phyloP scores from a whole-genome alignment of 2,888 invertebrate genomes.

The Rhaphigaster nebulosa region DNA sequence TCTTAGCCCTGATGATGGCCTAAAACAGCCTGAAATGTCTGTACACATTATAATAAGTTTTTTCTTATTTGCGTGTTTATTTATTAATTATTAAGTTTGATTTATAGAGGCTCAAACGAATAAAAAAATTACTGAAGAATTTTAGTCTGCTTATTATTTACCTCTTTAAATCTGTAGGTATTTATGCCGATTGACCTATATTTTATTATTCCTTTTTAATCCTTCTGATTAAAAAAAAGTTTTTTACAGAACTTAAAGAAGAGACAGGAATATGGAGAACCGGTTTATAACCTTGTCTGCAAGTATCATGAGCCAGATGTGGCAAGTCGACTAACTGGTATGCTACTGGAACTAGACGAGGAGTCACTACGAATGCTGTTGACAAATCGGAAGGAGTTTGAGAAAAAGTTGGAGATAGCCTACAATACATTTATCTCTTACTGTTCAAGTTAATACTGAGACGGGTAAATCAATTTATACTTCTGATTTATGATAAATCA shows the following conservation, averaged over 20 bases:
- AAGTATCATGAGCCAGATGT: conserved; percentile 59
- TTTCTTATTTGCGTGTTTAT: too few species aligned
- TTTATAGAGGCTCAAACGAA: not conserved
- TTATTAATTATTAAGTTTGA: too few species aligned
- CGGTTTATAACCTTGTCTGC: conserved; percentile 61
- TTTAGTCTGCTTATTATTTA: too few species aligned
- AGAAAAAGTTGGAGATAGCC: conserved; percentile 62
- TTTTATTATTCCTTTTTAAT: too few species aligned
- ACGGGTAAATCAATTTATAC: not conserved
- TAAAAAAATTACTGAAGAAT: too few species aligned
- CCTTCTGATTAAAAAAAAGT: not conserved
- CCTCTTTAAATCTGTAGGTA: too few species aligned
- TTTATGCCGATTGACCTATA: too few species aligned
- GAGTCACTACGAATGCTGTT: conserved; percentile 59
- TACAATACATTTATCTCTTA: conserved; percentile 60
- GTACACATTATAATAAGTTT: too few species aligned
- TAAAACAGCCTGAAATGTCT: too few species aligned
- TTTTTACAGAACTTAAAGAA: conserved; percentile 59
- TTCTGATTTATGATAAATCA: not conserved
- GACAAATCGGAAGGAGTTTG: conserved; percentile 60
- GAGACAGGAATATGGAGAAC: conserved; percentile 64
- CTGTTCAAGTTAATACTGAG: conserved; percentile 54
- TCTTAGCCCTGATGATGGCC: too few species aligned
- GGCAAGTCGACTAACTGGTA: conserved; percentile 64
- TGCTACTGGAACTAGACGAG: conserved; percentile 65